Evolutionary conservation across 1,140 invertebrate species (phyloP).

Genomic region (Aphidius ervi): DNA sequence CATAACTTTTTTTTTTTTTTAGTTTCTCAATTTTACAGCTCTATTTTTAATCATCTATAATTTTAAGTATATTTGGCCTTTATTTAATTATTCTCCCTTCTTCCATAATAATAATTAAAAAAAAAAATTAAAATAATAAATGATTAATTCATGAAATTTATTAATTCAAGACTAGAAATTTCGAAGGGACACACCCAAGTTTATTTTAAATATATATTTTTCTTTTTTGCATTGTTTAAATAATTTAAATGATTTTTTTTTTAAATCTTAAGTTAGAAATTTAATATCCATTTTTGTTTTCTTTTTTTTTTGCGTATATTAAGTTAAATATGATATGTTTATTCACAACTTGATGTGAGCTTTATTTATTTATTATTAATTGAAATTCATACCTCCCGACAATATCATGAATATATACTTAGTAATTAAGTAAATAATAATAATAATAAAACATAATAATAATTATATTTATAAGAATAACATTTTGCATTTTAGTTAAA

Average conservation of each 20-base stretch:
- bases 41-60: no score
- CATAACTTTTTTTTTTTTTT: no score
- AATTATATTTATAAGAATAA: no score
- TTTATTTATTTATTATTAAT: constrained; percentile 35
- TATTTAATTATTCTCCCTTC: constrained; percentile 25
- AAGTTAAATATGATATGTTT: constrained; percentile 53
- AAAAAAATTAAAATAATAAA: constrained; percentile 21
- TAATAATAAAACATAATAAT: no score
- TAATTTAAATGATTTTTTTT: constrained; percentile 25
- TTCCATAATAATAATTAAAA: constrained; percentile 13
- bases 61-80: constrained; percentile 48
- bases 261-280: constrained; percentile 31
- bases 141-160: neutral
- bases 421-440: no score
- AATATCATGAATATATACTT: constrained; percentile 32
- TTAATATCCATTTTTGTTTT: constrained; percentile 42
- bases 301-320: constrained; percentile 45
- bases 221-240: constrained; percentile 2
- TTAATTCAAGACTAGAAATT: constrained; percentile 40
- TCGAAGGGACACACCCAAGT: constrained; percentile 24
- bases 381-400: constrained; percentile 26
- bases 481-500: no score
- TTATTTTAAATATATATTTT: constrained; percentile 17
- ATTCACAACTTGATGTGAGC: constrained; percentile 56
- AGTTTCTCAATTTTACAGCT: no score